Base-by-base conservation (phyloP, 2,888 invertebrate species). In the Ariolimax columbianus region DNA sequence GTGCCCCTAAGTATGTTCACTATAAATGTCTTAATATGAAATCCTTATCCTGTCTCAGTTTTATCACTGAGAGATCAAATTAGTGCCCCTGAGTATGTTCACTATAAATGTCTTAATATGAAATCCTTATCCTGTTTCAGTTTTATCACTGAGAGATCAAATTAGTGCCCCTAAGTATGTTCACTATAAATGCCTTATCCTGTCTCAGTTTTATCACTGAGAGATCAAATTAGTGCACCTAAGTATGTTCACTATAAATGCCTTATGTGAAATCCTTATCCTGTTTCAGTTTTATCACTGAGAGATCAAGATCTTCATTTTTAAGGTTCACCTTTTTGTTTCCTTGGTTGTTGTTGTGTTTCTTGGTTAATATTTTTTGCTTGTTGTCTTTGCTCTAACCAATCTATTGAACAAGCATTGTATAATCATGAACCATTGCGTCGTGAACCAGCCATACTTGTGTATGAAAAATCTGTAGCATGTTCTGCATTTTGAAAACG, bases 281-380 rank as follows among this genome's bases (percentile, higher is more conserved):
- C 9, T 55, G 7, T 73, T 85, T 81, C 85, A 85, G 85, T 81
- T 85, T 77, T 85, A 51, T 85, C 81, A 66, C 81, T 38, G 80
- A 75, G 75, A 55, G 81, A 23, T 85, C 85, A 23, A 81, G 81
- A 47, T 11, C 78, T 55, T 70, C 85, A 47, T 85, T 78, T 68
- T 79, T 75, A 81, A 85, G 85, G 85, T 85, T 85, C 68, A 55
- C 19, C 19, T 51, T 78, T 84, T 77, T 83, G 40, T 66, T 77
- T 83, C 43, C 55, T 40, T 0, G 51, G 6, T 47, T 73, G 33
- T 26, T 73, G 30, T 82, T 82, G n/a, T 47, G 26, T 73, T 73
- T 36, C 19, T 68, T 26, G 3, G 36, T 30, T 30, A 43, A 38
- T 23, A 17, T 36, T 30, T 43, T 43, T 73, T 73, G 40, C 73